These are phyloP conservation scores for Hystrix brachyura DNA, from an alignment of 2,113 vertebrate species.

Conservation along the genomic window DNA sequence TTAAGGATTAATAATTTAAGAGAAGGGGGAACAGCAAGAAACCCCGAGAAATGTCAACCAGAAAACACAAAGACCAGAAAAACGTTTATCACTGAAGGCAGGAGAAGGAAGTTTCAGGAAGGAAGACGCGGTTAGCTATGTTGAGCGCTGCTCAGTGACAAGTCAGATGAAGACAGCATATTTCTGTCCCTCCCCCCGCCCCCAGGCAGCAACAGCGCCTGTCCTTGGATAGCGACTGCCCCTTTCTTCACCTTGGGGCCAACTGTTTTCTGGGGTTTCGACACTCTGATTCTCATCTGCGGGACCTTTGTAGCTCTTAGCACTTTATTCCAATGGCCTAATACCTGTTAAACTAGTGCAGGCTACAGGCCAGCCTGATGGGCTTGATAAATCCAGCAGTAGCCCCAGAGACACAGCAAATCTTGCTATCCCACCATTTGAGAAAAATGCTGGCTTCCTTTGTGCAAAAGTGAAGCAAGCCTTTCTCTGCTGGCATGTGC, in stretches of 20 bases:
- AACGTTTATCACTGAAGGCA: background rate
- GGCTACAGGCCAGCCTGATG: background rate
- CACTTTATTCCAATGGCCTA: background rate
- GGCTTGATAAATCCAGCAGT: background rate
- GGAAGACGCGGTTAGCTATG: background rate
- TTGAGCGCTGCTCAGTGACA: background rate
- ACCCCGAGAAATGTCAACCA: background rate
- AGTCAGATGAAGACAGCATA: background rate
- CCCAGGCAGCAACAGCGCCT: background rate
- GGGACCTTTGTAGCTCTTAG: background rate
- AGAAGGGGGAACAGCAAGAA: background rate
- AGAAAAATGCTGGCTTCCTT: background rate
- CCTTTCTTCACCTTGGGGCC: background rate
- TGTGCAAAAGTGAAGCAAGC: background rate
- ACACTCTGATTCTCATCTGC: background rate
- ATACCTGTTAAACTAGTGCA: background rate
- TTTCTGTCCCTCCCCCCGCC: background rate
- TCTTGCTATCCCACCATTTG: background rate
- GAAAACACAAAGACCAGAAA: background rate
- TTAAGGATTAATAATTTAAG: background rate
- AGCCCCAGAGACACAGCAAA: background rate
- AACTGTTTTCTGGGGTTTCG: background rate
- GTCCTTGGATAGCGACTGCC: too few species aligned
- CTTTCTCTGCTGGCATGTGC: background rate
- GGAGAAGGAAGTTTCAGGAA: background rate